Base-by-base conservation (phyloP, 2,797 vertebrate genomes). In the Anabacerthia variegaticeps region DNA sequence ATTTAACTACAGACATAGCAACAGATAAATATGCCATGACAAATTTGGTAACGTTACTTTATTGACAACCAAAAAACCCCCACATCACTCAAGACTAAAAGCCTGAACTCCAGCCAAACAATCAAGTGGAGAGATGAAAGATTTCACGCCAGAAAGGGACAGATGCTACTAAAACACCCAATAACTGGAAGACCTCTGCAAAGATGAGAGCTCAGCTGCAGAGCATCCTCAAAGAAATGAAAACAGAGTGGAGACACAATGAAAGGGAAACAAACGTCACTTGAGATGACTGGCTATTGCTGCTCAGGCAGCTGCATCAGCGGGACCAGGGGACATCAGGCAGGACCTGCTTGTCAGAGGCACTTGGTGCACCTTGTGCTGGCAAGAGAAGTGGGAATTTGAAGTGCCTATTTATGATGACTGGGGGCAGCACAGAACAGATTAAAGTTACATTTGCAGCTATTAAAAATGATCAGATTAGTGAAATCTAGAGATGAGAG, bases 11-110 rank as follows among this genome's bases (percentile, higher is more conserved):
- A 97, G 94, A 95, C 92, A 80, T 85, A 94, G 93, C 92, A 97
- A 95, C 95, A 96, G 94, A 97, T 95, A 96, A 96, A 95, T 96
- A 91, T 6, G 13, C 59, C 30, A 56, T 1, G 24, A 85, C 81
- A 93, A 85, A 97, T 95, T 92, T 96, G 92, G 93, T 95, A 95
- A 95, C 87, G 69, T 46, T 93, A 71, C 49, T 93, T 94, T 96
- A 92, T 80, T 95, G 96, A 95, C 3, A 2, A 88, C 75, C 92
- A 88, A 90, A 92, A 95, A 55, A 7, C 10, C 4, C 39, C 39
- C 48, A 72, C 75, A 91, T 96, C 76, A 62, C 87, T 93, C 6
- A 28, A 95, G 86, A 86, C 56, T 66, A 44, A 79, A 85, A 85
- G 46, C 61, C 66, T 96, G 95, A 96, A 88, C n/a, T 83, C 26